Base-by-base conservation (phyloP, 1,140 invertebrate species). In the Hesperophylax magnus region DNA sequence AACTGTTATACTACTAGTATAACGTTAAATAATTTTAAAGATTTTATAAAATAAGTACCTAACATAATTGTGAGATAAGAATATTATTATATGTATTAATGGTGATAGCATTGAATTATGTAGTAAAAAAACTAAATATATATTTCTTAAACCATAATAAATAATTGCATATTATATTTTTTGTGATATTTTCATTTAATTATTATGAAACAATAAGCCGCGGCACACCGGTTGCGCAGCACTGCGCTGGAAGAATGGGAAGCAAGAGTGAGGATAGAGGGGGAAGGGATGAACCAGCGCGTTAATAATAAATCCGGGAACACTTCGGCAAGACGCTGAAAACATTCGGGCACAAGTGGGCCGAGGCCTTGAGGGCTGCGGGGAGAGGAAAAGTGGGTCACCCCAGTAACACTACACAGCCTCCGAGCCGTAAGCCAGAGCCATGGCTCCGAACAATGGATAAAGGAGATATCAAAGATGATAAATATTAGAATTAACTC, bases 291-390 rank as follows among this genome's bases (percentile, higher is more conserved):
- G 54, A 31, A 34, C 24, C 47, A n/a, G 69, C 69, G 69, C 69
- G 69, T 72, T 72, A 72, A 72, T 72, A 72, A 72, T 72, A 72
- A 72, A 72, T 72, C 69, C 52, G 47, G 24, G 69, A 72, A 54
- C 69, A 72, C 47, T 72, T 72, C 65, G 65, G 65, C 65, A 69
- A 69, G 65, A 69, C 31, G 65, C 65, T 69, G 65, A 69, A 69
- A 69, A 69, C 65, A 69, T 69, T 69, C 34, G 65, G 65, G 31
- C 17, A 31, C n/a, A 69, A 69, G 20, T 47, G 65, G 65, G 31
- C 15, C 65, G 65, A n/a, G 34, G 65, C 65, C 65, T 69, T 69
- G 65, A 69, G 20, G 22, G 8, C 0, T 8, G 14, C 5, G 60
- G n/a, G 9, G 60, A 0, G 60, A n/a, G 34, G 27, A n/a, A n/a